Base-by-base conservation (phyloP, 2,888 invertebrate genomes). In the Aproaerema taeniolella region DNA sequence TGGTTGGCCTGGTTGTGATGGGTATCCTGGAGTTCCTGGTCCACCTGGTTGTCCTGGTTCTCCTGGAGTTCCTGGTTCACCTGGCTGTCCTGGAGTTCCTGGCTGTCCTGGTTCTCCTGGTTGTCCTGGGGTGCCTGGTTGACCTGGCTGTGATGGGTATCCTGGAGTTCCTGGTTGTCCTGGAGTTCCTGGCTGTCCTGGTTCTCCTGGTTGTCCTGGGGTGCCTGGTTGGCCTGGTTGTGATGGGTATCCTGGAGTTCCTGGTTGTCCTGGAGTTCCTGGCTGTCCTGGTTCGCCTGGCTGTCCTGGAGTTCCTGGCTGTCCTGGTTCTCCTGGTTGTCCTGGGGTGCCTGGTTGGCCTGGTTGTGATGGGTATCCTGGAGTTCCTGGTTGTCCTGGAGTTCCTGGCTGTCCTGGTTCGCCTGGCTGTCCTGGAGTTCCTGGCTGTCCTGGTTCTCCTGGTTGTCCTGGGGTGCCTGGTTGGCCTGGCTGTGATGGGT, bases 371-470 rank as follows among this genome's bases (percentile, higher is more conserved):
- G 31, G 31, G 13, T 31, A 14, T 6, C 20, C 20, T 20, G 20
- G 8, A 8, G 20, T 20, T 20, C n/a, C 11, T 28, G 10, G 28
- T 12, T 28, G n/a, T n/a, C n/a, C n/a, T n/a, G n/a, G n/a, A n/a
- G n/a, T 11, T 2, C 28, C 28, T 13, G 13, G 14, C 3, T 15
- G 4, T 31, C 9, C 31, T 31, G 31, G 31, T 9, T 31, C 2
- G 5, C 15, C 31, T 15, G 13, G 31, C 2, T 20, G 20, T 20
- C 20, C 8, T 31, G n/a, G n/a, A n/a, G n/a, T n/a, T n/a, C n/a
- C n/a, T n/a, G n/a, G n/a, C n/a, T n/a, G 15, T 31, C 31, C 31
- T 31, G 31, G 31, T 14, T 31, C 14, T 7, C 14, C 31, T 31
- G 13, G 31, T 15, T 31, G 15, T 14, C 31, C 31, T 30, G 30